These are phyloP conservation scores for Caenorhabditis remanei DNA, from an alignment of 1,140 invertebrate genomes.

Conservation along the genomic window DNA sequence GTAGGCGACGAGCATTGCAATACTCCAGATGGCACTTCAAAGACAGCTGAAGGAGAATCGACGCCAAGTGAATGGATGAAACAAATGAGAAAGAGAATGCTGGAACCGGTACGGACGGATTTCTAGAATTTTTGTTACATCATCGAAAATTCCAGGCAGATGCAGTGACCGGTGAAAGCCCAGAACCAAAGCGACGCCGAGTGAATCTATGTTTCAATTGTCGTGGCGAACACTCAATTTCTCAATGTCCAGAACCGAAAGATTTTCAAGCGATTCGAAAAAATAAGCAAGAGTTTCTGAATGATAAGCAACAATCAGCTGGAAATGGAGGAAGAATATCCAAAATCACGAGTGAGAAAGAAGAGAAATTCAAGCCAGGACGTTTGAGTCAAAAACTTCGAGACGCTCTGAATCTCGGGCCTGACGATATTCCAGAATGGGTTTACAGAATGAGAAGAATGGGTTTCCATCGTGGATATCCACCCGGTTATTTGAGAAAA, in stretches of 20 bases:
- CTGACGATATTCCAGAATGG: constrained; percentile 66
- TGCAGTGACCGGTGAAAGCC: neutral
- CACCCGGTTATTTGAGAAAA: constrained; percentile 66
- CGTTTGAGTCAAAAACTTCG: constrained; percentile 17
- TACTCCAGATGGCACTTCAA: too few species aligned
- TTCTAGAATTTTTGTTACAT: neutral
- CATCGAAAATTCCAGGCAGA: neutral
- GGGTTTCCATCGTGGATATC: constrained; percentile 68
- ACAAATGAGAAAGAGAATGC: neutral
- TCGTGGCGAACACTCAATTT: constrained; percentile 58
- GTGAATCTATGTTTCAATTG: constrained; percentile 65
- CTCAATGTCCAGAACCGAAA: constrained; percentile 62
- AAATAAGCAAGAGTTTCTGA: constrained; percentile 53
- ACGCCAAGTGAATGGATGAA: constrained; percentile 2
- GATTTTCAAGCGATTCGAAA: constrained; percentile 52
- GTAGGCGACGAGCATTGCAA: neutral
- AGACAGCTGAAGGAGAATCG: too few species aligned
- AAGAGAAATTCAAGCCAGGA: constrained; percentile 46
- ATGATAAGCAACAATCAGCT: neutral
- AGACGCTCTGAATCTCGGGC: constrained; percentile 58
- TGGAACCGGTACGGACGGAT: neutral
- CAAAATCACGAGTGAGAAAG: neutral
- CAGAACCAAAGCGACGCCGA: neutral
- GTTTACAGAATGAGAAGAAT: constrained; percentile 66
- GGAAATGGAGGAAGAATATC: neutral